Evolutionary conservation across 2,797 vertebrate species (phyloP).

Genomic region (Bradypus variegatus): DNA sequence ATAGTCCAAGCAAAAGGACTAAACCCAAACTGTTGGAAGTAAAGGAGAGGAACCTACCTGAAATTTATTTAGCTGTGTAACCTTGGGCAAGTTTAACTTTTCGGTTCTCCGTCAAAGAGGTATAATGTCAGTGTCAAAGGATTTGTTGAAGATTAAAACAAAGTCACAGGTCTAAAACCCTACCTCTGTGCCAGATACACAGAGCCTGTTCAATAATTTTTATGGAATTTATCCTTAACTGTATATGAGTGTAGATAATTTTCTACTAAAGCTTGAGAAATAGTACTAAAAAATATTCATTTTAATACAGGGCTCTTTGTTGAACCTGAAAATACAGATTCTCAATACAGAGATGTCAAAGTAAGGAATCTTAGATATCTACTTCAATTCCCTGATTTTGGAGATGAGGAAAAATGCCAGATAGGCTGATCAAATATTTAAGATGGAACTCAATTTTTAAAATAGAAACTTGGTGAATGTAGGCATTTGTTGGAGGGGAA

Average conservation of each 20-base stretch:
- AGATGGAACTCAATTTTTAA: conserved; percentile 4
- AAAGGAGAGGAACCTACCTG: neutral
- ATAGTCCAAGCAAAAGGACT: neutral
- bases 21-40: conserved; percentile 3
- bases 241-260: neutral
- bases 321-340: conserved; percentile 11
- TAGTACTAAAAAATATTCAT: neutral
- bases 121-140: neutral
- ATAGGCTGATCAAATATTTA: neutral
- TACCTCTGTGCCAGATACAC: neutral
- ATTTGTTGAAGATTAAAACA: conserved; percentile 16
- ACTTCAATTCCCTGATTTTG: neutral
- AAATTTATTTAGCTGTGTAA: neutral
- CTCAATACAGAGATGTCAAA: neutral
- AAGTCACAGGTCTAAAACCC: neutral
- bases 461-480: neutral
- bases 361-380: neutral
- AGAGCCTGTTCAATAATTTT: neutral
- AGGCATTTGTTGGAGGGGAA: neutral
- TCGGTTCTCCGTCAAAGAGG: neutral
- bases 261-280: conserved; percentile 29
- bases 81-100: neutral
- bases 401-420: neutral
- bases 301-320: conserved; percentile 7
- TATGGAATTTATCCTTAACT: neutral